Evolutionary conservation across 1,140 invertebrate species (phyloP).

Genomic region (Phymorhynchus buccinoides): DNA sequence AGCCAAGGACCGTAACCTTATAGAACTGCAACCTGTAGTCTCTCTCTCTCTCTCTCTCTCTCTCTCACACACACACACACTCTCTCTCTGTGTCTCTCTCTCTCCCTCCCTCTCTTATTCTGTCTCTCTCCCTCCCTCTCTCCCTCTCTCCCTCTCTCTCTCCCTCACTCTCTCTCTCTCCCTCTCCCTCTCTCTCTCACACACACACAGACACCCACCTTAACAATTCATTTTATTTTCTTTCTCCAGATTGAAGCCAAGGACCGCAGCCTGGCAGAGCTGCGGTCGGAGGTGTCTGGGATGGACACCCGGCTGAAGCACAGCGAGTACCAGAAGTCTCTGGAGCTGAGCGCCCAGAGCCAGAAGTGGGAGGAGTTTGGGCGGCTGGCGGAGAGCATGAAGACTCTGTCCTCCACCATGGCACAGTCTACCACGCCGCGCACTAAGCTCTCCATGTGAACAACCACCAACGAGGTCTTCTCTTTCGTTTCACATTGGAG

Average conservation of each 20-base stretch:
- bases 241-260: conserved; percentile 61
- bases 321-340: conserved; percentile 62
- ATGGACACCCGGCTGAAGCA: conserved; percentile 58
- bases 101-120: too few species aligned
- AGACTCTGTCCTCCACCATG: conserved; percentile 68
- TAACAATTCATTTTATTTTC: too few species aligned
- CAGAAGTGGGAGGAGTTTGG: conserved; percentile 73
- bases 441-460: conserved; percentile 18
- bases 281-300: conserved; percentile 49
- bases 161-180: too few species aligned
- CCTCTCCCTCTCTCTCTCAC: too few species aligned
- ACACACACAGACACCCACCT: too few species aligned
- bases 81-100: too few species aligned
- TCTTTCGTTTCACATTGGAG: too few species aligned
- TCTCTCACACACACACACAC: too few species aligned
- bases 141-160: neutral
- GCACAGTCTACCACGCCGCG: conserved; percentile 37
- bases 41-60: too few species aligned
- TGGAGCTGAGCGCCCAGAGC: conserved; percentile 66
- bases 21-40: too few species aligned
- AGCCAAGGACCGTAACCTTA: too few species aligned
- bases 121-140: neutral
- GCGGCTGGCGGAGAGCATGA: conserved; percentile 72
- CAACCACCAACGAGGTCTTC: too few species aligned
- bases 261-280: conserved; percentile 54